These are phyloP conservation scores for Drosophila stalkeri DNA, from an alignment of 2,888 invertebrate genomes.

Conservation along the genomic window DNA sequence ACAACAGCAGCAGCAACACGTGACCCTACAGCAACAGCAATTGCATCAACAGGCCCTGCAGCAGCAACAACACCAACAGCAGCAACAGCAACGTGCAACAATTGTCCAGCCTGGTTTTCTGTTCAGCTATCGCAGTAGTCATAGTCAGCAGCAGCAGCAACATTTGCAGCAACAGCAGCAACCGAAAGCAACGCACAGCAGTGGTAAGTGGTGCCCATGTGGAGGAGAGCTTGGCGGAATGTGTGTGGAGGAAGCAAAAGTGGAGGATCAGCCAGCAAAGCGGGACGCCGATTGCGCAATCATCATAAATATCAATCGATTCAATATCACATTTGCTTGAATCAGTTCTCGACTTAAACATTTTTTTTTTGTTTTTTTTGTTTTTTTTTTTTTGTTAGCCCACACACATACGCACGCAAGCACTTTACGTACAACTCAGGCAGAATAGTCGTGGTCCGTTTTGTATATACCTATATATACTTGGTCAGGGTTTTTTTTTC, in stretches of 20 bases:
- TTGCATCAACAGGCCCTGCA: conserved; percentile 64
- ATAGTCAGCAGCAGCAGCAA: conserved; percentile 50
- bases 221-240: conserved; percentile 15
- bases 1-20: conserved; percentile 68
- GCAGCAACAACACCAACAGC: conserved; percentile 54
- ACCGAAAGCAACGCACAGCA: conserved; percentile 69
- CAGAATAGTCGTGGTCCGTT: conserved; percentile 55
- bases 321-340: conserved; percentile 9
- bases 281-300: conserved; percentile 17
- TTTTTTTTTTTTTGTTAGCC: conserved; percentile 9
- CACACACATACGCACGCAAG: conserved; percentile 58
- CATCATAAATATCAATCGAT: conserved; percentile 27
- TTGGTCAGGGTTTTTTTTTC: conserved; percentile 27
- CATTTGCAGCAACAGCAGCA: conserved; percentile 48
- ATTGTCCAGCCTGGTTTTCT: conserved; percentile 82
- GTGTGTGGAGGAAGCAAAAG: conserved; percentile 29
- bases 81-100: conserved; percentile 71
- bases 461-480: conserved; percentile 14
- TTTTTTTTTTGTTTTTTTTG: not conserved
- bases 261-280: conserved; percentile 38
- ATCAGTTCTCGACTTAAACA: conserved; percentile 7
- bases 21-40: conserved; percentile 79
- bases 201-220: conserved; percentile 65
- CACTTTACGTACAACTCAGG: conserved; percentile 38
- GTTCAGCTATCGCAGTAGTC: conserved; percentile 79